A percentile compares a stretch with the other conserved stretches of the same genome.
These are phyloP conservation scores for Neolamprologus toae DNA, from an alignment of 2,113 vertebrate species.

Conservation along the genomic window DNA sequence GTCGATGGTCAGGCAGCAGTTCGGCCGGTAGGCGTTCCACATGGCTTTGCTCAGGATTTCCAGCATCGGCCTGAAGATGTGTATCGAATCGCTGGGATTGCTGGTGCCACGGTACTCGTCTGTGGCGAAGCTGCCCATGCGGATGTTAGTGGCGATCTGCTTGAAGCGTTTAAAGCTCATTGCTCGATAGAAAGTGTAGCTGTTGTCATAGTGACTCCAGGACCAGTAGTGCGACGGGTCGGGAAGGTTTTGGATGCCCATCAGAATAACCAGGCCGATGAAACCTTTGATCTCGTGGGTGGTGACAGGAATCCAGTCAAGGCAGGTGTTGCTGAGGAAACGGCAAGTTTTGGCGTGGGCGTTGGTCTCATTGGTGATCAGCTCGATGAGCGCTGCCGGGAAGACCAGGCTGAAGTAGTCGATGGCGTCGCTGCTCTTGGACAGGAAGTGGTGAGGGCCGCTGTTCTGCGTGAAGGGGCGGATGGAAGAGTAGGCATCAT, in stretches of 20 bases:
- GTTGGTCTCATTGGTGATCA: slow-evolving; percentile 69
- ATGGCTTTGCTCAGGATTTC: slow-evolving; percentile 50
- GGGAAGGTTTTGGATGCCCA: slow-evolving; percentile 64
- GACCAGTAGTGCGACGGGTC: slow-evolving; percentile 69
- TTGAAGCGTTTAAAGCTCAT: slow-evolving; percentile 68
- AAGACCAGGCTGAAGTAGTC: slow-evolving; percentile 73
- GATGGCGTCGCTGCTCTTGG: slow-evolving; percentile 58
- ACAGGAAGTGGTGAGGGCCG: slow-evolving; percentile 51
- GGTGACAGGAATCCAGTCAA: slow-evolving; percentile 57
- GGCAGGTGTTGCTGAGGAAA: neutral
- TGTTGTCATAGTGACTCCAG: slow-evolving; percentile 57
- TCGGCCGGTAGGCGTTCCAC: slow-evolving; percentile 62
- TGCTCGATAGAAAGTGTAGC: slow-evolving; percentile 57
- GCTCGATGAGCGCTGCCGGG: slow-evolving; percentile 43
- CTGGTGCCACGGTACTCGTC: neutral
- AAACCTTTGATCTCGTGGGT: slow-evolving; percentile 64
- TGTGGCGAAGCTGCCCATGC: slow-evolving; percentile 57
- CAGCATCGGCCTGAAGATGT: slow-evolving; percentile 63
- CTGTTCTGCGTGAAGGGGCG: slow-evolving; percentile 27
- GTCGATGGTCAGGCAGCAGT: slow-evolving; percentile 67
- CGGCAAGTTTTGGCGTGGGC: slow-evolving; percentile 35
- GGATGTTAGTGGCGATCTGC: slow-evolving; percentile 60
- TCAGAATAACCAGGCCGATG: slow-evolving; percentile 68
- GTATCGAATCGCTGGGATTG: slow-evolving; percentile 34
- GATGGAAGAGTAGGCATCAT: neutral